Percentiles rank a stretch among this genome's conserved stretches.
Evolutionary conservation across 2,113 vertebrate genomes (phyloP).

Genomic region (Nymphicus hollandicus): DNA sequence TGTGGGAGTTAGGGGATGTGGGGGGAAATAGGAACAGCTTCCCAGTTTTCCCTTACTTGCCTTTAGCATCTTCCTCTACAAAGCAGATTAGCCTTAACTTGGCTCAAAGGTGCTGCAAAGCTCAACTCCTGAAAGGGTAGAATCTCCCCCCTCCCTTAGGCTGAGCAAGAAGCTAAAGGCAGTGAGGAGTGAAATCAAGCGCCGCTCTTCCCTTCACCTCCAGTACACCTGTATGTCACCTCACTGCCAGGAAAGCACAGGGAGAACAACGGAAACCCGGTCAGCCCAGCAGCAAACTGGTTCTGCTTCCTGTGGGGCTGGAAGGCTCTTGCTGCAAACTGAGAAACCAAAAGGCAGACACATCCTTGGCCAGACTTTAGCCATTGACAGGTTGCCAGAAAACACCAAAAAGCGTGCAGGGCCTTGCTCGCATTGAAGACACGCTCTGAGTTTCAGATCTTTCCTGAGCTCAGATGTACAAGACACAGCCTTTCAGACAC

Average conservation of each 20-base stretch:
- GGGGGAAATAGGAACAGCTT: neutral
- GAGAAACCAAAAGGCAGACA: conserved; percentile 14
- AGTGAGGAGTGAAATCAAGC: neutral
- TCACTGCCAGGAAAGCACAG: neutral
- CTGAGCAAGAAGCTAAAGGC: neutral
- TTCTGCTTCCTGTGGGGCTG: neutral
- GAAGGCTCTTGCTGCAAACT: neutral
- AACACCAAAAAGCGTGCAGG: neutral
- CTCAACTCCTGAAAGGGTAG: neutral
- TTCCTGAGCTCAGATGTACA: neutral
- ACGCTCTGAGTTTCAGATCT: neutral
- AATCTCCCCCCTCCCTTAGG: neutral
- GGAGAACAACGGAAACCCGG: neutral
- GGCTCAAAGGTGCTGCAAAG: neutral
- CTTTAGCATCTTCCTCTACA: neutral
- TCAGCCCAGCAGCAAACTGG: neutral
- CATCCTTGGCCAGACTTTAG: conserved; percentile 1
- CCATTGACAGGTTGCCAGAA: neutral
- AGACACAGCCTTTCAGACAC: neutral
- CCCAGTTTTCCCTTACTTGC: neutral
- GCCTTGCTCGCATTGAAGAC: neutral
- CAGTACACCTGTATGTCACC: neutral
- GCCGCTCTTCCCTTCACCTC: neutral
- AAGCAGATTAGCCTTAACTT: neutral
- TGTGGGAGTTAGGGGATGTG: neutral